These are phyloP conservation scores for Alethe castanea DNA, from an alignment of 2,113 vertebrate genomes.

Conservation along the genomic window DNA sequence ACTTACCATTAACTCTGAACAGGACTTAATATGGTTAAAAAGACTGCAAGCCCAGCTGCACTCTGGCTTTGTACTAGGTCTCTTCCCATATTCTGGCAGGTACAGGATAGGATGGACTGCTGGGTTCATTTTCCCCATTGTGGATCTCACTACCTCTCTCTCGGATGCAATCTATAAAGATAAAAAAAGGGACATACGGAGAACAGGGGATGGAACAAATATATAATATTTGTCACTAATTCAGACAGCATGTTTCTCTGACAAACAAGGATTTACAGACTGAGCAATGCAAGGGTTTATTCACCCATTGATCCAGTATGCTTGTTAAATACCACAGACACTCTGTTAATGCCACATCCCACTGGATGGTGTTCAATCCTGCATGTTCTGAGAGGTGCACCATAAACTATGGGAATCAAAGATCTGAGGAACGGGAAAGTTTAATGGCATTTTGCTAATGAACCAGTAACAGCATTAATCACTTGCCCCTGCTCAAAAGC, in stretches of 20 bases:
- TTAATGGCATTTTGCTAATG: neutral
- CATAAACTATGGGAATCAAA: neutral
- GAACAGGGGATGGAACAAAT: neutral
- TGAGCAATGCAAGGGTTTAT: neutral
- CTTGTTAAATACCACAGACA: neutral
- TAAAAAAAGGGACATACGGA: fast-evolving
- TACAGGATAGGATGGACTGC: neutral
- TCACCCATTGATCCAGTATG: neutral
- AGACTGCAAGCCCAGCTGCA: neutral
- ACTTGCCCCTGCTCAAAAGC: neutral
- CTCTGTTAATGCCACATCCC: neutral
- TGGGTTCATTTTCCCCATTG: neutral
- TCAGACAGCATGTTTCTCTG: neutral
- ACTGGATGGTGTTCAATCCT: neutral
- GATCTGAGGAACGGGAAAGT: neutral
- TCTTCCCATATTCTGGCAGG: neutral
- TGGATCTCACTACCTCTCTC: neutral
- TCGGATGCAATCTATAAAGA: neutral
- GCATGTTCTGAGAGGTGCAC: fast-evolving
- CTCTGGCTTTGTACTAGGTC: neutral
- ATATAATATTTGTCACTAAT: neutral
- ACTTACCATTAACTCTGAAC: conserved; percentile 1
- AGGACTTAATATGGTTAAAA: neutral
- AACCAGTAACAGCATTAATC: neutral
- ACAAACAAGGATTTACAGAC: neutral